These are phyloP conservation scores for Armadillidium nasatum DNA, from an alignment of 1,140 invertebrate genomes.

Conservation along the genomic window DNA sequence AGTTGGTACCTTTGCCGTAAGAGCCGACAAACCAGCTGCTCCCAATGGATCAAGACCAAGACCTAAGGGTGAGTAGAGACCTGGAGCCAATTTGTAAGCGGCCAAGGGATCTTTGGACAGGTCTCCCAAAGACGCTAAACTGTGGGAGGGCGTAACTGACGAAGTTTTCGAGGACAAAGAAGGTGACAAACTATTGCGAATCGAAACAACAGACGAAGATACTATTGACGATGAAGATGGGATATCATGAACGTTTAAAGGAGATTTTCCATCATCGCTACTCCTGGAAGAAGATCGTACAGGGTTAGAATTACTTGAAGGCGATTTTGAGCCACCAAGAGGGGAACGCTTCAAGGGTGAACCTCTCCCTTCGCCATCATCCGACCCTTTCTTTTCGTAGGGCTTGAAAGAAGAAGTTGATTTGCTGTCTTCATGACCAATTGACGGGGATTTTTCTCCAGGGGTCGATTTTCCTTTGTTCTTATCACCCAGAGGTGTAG, in stretches of 20 bases:
- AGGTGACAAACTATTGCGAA: conserved; percentile 26
- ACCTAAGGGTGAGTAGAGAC: conserved; percentile 40
- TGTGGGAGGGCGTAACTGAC: conserved; percentile 29
- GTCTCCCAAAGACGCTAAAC: conserved; percentile 24
- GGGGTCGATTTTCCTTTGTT: conserved; percentile 21
- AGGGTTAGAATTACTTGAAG: conserved; percentile 16
- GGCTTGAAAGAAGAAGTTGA: conserved; percentile 25
- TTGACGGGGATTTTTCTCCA: conserved; percentile 24
- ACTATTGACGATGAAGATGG: conserved; percentile 18
- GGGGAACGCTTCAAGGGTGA: conserved; percentile 21
- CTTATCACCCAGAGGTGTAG: neutral
- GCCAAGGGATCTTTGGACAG: conserved; percentile 42
- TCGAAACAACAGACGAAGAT: conserved; percentile 6
- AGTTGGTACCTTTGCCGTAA: conserved; percentile 38
- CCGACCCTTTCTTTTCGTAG: conserved; percentile 25
- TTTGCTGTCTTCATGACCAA: neutral
- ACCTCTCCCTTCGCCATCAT: conserved; percentile 19
- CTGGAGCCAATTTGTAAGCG: conserved; percentile 41
- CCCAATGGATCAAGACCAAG: conserved; percentile 40
- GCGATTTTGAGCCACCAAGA: conserved; percentile 14
- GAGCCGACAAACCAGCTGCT: conserved; percentile 40
- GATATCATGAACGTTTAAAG: conserved; percentile 18
- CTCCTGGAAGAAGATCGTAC: conserved; percentile 40
- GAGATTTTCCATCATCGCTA: conserved; percentile 24
- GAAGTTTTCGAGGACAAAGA: conserved; percentile 30